A percentile compares a stretch with the other conserved stretches of the same genome.
phyloP scores from a whole-genome alignment of 2,797 vertebrate species.

The Liparis tanakae region DNA sequence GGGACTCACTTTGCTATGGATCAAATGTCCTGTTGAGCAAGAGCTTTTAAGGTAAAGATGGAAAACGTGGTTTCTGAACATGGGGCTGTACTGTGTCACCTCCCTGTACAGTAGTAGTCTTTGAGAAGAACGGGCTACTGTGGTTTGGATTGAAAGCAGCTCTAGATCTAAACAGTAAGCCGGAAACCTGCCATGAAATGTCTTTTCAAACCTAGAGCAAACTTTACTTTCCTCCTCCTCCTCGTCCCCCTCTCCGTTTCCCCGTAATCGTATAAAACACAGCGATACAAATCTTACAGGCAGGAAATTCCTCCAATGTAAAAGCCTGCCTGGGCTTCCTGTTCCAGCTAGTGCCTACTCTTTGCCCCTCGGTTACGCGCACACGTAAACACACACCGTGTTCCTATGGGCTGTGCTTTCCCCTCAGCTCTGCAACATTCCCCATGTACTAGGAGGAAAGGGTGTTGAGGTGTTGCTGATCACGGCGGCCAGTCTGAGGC shows the following conservation, averaged over 20 bases:
- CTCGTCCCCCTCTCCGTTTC: slow-evolving; percentile 20
- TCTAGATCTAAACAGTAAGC: slow-evolving; percentile 34
- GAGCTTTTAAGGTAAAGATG: slow-evolving; percentile 34
- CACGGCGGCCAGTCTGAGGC: slow-evolving; percentile 43
- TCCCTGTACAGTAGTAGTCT: slow-evolving; percentile 10
- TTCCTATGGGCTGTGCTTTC: slow-evolving; percentile 38
- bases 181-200: slow-evolving; percentile 37
- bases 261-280: slow-evolving; percentile 42
- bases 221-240: slow-evolving; percentile 31
- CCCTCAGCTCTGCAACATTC: slow-evolving; percentile 49
- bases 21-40: slow-evolving; percentile 22
- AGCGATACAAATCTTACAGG: slow-evolving; percentile 74
- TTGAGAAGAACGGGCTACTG: slow-evolving; percentile 37
- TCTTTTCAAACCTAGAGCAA: slow-evolving; percentile 29
- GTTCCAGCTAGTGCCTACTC: slow-evolving; percentile 44
- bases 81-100: background rate
- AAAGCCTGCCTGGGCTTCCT: slow-evolving; percentile 76
- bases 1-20: slow-evolving; percentile 27
- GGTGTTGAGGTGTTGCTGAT: slow-evolving; percentile 60
- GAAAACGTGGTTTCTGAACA: slow-evolving; percentile 40
- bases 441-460: slow-evolving; percentile 54
- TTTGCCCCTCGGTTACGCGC: slow-evolving; percentile 36
- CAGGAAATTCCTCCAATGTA: slow-evolving; percentile 83
- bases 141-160: slow-evolving; percentile 30
- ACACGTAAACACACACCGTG: slow-evolving; percentile 31